Evolutionary conservation across 2,797 vertebrate genomes (phyloP).

Genomic region (Phrynocephalus guinanensis): DNA sequence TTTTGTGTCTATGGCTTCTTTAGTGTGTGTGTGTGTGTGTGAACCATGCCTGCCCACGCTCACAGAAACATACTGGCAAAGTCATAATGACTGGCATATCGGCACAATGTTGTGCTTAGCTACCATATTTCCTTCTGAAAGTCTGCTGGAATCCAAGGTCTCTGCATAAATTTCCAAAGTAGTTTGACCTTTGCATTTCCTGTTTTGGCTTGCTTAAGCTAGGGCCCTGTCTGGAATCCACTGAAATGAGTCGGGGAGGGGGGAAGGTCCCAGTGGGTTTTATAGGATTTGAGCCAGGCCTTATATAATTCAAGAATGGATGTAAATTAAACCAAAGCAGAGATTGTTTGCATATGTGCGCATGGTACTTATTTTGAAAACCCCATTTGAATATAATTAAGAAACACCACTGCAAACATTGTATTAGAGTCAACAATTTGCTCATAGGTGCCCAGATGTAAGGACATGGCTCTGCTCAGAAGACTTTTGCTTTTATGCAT

Average conservation of each 20-base stretch:
- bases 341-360: constrained; percentile 21
- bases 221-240: constrained; percentile 10
- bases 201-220: constrained; percentile 13
- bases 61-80: not conserved
- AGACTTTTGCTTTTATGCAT: not conserved
- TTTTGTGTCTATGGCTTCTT: not conserved
- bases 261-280: not conserved
- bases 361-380: constrained; percentile 19
- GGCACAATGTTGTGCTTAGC: not conserved
- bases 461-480: not conserved
- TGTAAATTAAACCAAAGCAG: constrained; percentile 6
- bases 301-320: constrained; percentile 22
- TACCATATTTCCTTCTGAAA: constrained; percentile 12
- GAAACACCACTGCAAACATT: not conserved
- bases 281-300: constrained; percentile 2
- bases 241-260: not conserved
- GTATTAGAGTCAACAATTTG: not conserved
- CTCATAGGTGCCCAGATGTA: not conserved
- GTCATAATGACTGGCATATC: not conserved
- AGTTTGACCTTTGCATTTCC: constrained; percentile 40
- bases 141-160: constrained; percentile 9
- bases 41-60: not conserved
- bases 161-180: constrained; percentile 13
- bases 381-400: constrained; percentile 8
- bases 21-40: too few relatives aligned